A percentile compares a stretch with the other conserved stretches of the same genome.
These are phyloP conservation scores for Protula sp. DNA, from an alignment of 2,888 invertebrate genomes.

Conservation along the genomic window DNA sequence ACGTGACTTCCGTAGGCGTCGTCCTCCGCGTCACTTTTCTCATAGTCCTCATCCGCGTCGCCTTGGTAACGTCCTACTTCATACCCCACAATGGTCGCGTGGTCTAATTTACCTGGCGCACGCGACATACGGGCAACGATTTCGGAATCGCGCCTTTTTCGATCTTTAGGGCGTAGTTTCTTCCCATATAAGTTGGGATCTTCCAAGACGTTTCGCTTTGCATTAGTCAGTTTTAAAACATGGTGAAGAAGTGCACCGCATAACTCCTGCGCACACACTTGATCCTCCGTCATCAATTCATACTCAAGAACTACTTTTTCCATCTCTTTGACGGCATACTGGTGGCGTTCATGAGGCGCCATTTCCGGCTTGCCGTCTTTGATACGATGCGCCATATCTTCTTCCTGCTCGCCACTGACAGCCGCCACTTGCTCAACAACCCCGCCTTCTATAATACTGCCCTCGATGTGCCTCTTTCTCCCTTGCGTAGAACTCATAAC, in stretches of 20 bases:
- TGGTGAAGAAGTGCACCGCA: conserved; percentile 51
- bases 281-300: conserved; percentile 49
- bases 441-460: neutral
- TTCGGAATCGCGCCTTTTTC: conserved; percentile 43
- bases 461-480: conserved; percentile 2
- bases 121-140: conserved; percentile 69
- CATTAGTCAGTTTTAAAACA: conserved; percentile 64
- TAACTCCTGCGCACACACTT: conserved; percentile 48
- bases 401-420: conserved; percentile 8
- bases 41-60: conserved; percentile 35
- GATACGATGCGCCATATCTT: no score
- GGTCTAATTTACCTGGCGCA: conserved; percentile 83
- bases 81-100: conserved; percentile 78
- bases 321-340: conserved; percentile 66
- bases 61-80: conserved; percentile 59
- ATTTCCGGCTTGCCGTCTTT: conserved; percentile 47
- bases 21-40: conserved; percentile 13
- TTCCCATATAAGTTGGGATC: conserved; percentile 57
- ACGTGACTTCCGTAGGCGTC: neutral
- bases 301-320: conserved; percentile 50
- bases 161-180: conserved; percentile 41
- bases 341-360: conserved; percentile 62
- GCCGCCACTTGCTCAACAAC: conserved; percentile 4
- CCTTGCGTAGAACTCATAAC: no score
- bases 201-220: conserved; percentile 73